Evolutionary conservation across 2,888 invertebrate genomes (phyloP).

Genomic region (Drosophila sordidula): DNA sequence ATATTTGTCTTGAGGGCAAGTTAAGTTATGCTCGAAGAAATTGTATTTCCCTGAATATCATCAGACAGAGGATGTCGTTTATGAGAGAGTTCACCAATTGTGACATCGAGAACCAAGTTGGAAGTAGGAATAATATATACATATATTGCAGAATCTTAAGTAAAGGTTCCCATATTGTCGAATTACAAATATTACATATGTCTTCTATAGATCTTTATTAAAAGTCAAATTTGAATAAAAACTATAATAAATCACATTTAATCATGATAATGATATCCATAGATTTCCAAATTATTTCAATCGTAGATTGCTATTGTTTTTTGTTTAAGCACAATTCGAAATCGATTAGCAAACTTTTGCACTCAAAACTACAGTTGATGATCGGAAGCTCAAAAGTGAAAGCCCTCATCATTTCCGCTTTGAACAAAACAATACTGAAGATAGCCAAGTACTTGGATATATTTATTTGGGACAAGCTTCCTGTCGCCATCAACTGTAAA

Average conservation of each 20-base stretch:
- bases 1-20: slow-evolving; percentile 36
- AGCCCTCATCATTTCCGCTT: slow-evolving; percentile 28
- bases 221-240: too few species aligned
- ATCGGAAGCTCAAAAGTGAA: slow-evolving; percentile 22
- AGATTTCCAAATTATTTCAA: too few species aligned
- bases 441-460: slow-evolving; percentile 19
- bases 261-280: too few species aligned
- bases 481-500: slow-evolving; percentile 54
- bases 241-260: too few species aligned
- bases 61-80: background rate
- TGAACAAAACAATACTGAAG: slow-evolving; percentile 6
- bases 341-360: background rate
- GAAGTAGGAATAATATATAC: too few species aligned
- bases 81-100: background rate
- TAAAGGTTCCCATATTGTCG: too few species aligned
- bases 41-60: slow-evolving; percentile 7
- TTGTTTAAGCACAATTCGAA: background rate
- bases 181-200: too few species aligned
- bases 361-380: background rate
- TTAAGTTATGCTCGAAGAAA: background rate
- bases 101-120: background rate
- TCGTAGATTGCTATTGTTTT: background rate
- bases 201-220: too few species aligned
- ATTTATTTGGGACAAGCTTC: slow-evolving; percentile 62
- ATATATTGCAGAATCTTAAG: too few species aligned